phyloP scores from a whole-genome alignment of 30 jellyfish, hydroid and myxozoan genomes.

The Morbakka virulenta region DNA sequence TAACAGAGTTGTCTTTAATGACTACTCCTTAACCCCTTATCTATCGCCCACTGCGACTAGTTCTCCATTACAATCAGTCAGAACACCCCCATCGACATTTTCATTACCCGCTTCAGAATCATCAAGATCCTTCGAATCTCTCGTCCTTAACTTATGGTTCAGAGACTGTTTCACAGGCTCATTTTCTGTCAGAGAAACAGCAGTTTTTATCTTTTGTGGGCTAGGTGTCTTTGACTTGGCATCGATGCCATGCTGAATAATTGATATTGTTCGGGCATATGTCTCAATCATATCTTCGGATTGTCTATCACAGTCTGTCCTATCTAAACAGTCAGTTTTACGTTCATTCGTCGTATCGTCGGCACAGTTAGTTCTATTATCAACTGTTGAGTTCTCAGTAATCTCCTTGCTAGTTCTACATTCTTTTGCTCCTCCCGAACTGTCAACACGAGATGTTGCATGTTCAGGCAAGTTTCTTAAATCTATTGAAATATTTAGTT shows the following conservation, averaged over 20 bases:
- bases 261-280: background rate
- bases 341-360: background rate
- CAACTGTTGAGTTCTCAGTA: background rate
- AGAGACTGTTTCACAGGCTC: background rate
- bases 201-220: background rate
- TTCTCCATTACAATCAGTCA: background rate
- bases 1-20: background rate
- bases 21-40: background rate
- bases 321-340: background rate
- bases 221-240: background rate
- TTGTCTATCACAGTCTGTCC: background rate
- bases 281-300: background rate
- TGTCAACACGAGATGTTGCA: background rate
- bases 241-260: background rate
- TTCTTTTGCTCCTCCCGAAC: background rate
- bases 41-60: background rate
- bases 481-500: background rate
- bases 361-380: background rate
- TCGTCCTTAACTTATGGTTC: background rate
- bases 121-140: background rate
- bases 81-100: background rate
- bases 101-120: background rate
- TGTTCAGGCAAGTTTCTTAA: background rate
- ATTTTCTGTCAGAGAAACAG: background rate
- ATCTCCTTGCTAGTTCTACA: background rate